Evolutionary conservation across 1,140 invertebrate genomes (phyloP), one percentile per base, ranked within the genome.

Genomic region (Bombyx mandarina): DNA sequence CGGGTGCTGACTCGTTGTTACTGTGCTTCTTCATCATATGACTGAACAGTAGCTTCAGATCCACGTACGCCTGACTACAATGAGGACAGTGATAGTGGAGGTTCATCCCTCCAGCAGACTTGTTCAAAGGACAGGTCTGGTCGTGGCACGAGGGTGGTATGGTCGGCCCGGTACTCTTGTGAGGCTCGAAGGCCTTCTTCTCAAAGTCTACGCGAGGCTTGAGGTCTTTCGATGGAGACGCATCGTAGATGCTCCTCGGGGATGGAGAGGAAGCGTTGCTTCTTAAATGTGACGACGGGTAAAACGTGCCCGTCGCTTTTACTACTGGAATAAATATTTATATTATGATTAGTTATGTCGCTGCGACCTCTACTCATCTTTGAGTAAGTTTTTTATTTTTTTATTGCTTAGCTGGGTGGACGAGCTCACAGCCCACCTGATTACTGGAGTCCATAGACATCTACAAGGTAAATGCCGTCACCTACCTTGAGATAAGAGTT

Each of bases 231-330:
- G 80, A 79, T n/a, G 82, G 80, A 44, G 85, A 81, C 8, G 82
- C 77, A 55, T 87, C 77, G 57, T 86, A 85, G 55, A 83, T 85
- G 58, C 82, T 79, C 55, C 81, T 63, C 4, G 83, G 77, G 47
- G 77, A 79, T 1, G 76, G 74, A 6, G 77, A 79, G 45, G 83
- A 79, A 1, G 83, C 77, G 49, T 84, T 80, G 66, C 80, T 80
- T 64, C 77, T 83, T 82, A 93, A 91, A 86, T 94, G 93, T 75
- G 95, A 95, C 69, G 96, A 91, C 73, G 96, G 96, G 89, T 95
- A 97, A 91, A 95, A 97, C 86, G 95, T 97, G 83, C 96, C 96
- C 74, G 94, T 92, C 85, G 96, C 94, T 92, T 95, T 97, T 89
- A 97, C 94, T 90, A 96, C 94, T 94, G 92, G 86, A 92, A 93